Base-by-base conservation (phyloP, 2,888 invertebrate species). In the Andrena chrysosceles region DNA sequence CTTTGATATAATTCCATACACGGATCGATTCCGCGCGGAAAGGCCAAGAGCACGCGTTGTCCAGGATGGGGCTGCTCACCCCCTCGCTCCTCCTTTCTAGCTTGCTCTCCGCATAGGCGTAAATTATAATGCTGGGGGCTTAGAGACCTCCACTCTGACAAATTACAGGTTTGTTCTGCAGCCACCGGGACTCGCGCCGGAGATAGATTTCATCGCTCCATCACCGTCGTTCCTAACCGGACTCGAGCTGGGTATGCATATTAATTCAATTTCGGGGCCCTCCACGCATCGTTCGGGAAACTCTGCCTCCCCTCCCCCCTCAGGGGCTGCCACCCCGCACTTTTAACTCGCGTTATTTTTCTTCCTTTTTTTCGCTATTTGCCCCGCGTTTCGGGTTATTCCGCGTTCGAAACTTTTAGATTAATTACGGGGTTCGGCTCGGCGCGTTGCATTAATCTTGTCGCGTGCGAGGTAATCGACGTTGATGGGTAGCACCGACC, bases 181-280 rank as follows among this genome's bases (percentile, higher is more conserved):
- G 78, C 79, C 88, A 81, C 75, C 77, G 76, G 81, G 75, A 85
- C 84, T 78, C 76, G 71, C 77, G 78, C 73, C 75, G 86, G 76
- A 88, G 88, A 88, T 88, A 88, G 89, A 88, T 88, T 88, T 89
- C 84, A 77, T 83, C 88, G 86, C 69, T 88, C 86, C 87, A 87
- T 88, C 88, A 88, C 77, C 87, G 87, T 89, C 87, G 66, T 56
- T 56, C 77, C 83, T 76, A 81, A 82, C 84, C 82, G 84, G 74
- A 85, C 89, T 84, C 85, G 70, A 78, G 73, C 75, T 42, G 76
- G 66, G 75, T 84, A 80, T 87, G 89, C 83, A 87, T 88, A 88
- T 88, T 88, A 88, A 88, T 88, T 85, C 87, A 85, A 89, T 87
- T 88, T 89, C 80, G 77, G 26, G 70, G 70, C 81, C 77, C 60